These are phyloP conservation scores for Eupithecia centaureata DNA, from an alignment of 2,888 invertebrate genomes.

Conservation along the genomic window DNA sequence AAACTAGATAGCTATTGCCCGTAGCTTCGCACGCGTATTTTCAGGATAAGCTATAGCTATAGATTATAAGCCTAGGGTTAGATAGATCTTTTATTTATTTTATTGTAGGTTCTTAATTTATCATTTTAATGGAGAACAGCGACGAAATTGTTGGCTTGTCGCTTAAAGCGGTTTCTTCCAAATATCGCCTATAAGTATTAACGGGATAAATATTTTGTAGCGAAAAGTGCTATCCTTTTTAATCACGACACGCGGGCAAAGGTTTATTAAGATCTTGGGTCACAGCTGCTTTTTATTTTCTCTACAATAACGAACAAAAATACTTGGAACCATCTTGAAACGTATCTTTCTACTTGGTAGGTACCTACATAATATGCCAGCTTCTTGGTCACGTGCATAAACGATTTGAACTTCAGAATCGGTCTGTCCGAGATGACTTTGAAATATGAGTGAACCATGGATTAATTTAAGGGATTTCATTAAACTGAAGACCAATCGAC, in stretches of 20 bases:
- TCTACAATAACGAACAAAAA: background rate
- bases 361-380: background rate
- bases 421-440: background rate
- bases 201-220: too few species aligned
- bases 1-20: too few species aligned
- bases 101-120: too few species aligned
- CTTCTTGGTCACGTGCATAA: constrained; percentile 11
- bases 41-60: too few species aligned
- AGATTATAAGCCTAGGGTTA: too few species aligned
- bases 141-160: too few species aligned
- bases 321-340: background rate
- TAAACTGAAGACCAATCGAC: constrained; percentile 34
- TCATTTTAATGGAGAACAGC: too few species aligned
- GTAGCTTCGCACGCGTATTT: too few species aligned
- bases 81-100: too few species aligned
- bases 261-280: background rate
- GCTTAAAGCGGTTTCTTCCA: too few species aligned
- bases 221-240: too few species aligned
- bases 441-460: constrained; percentile 39
- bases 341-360: background rate
- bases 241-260: background rate
- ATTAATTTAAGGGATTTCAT: constrained; percentile 41
- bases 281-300: background rate
- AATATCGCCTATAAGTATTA: too few species aligned
- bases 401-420: constrained; percentile 21